Evolutionary conservation across 2,797 vertebrate species (phyloP).

Genomic region (Hybognathus amarus): DNA sequence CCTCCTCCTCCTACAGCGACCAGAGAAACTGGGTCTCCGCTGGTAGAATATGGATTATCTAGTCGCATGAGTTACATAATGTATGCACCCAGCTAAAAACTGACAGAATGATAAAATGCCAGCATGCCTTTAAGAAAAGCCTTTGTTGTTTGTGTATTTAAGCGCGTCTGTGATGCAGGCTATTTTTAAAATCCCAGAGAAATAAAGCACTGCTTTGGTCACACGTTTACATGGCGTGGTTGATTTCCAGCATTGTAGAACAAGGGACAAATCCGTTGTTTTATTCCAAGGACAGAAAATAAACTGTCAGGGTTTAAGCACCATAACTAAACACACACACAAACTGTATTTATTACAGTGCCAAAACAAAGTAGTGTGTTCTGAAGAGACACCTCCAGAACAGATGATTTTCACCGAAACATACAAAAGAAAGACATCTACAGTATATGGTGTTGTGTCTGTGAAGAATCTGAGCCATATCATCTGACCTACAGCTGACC

Average conservation of each 20-base stretch:
- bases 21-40: constrained; percentile 26
- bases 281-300: constrained; percentile 27
- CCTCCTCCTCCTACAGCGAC: constrained; percentile 6
- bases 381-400: constrained; percentile 1
- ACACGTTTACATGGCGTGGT: background rate
- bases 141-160: constrained; percentile 29
- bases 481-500: constrained; percentile 46
- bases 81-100: constrained; percentile 30
- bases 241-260: constrained; percentile 35
- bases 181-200: constrained; percentile 38
- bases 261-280: constrained; percentile 35
- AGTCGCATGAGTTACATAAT: constrained; percentile 16
- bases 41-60: constrained; percentile 45
- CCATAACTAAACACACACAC: background rate
- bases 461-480: constrained; percentile 36
- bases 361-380: background rate
- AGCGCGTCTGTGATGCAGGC: constrained; percentile 1
- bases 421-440: constrained; percentile 11
- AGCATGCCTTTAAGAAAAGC: constrained; percentile 21
- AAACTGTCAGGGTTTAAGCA: constrained; percentile 6
- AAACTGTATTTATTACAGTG: background rate
- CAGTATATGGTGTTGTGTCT: constrained; percentile 27
- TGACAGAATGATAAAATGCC: constrained; percentile 44
- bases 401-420: background rate
- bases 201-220: constrained; percentile 18